Evolutionary conservation across 2,113 vertebrate species (phyloP).

Genomic region (Carassius auratus): DNA sequence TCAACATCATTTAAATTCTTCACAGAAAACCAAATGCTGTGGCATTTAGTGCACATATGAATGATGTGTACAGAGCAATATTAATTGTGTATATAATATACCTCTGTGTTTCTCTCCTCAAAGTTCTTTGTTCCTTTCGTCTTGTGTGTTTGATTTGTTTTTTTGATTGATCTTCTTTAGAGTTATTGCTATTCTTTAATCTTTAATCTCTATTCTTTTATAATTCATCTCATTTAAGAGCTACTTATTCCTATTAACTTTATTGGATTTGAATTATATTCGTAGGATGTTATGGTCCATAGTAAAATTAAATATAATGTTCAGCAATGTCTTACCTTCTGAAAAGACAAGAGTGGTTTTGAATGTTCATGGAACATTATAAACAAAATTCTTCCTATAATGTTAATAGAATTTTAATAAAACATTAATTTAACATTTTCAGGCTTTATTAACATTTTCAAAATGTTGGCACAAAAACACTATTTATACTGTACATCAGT

Average conservation of each 20-base stretch:
- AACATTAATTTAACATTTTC: no score
- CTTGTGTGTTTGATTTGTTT: background rate
- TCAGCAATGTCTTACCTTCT: no score
- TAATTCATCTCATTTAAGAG: constrained; percentile 5
- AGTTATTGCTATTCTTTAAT: background rate
- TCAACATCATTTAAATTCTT: background rate
- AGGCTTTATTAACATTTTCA: no score
- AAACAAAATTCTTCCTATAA: no score
- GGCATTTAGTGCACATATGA: background rate
- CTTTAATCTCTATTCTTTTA: background rate
- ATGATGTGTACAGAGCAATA: background rate
- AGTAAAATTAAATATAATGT: no score
- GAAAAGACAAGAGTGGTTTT: no score
- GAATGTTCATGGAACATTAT: no score
- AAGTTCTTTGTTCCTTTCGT: background rate
- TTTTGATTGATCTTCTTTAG: background rate
- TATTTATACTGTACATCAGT: no score
- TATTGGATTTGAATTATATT: background rate
- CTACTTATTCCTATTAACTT: background rate
- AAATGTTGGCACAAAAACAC: no score
- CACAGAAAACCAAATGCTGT: background rate
- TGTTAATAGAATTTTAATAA: no score
- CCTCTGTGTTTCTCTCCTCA: background rate
- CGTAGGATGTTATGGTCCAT: background rate
- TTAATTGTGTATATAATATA: background rate